A percentile compares a stretch with the other conserved stretches of the same genome.
Conservation (phyloP, 2,113 vertebrate species). For the Neogale vison region DNA sequence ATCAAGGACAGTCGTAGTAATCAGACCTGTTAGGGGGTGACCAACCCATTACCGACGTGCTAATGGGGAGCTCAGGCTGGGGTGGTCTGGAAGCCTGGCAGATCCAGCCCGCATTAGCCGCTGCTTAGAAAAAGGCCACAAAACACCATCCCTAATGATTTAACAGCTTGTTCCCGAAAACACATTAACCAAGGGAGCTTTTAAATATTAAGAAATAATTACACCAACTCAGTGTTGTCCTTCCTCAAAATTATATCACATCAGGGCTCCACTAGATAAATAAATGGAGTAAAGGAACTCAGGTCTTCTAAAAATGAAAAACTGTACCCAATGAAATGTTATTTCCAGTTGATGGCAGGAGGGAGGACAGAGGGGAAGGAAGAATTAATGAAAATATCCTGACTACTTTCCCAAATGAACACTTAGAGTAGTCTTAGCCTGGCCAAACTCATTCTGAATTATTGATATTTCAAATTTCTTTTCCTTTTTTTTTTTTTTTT, state of each 20-base stretch:
- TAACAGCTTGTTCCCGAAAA: conserved; percentile 76
- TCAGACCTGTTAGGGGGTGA: not conserved
- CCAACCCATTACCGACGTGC: not conserved
- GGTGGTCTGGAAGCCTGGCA: not conserved
- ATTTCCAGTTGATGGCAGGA: conserved; percentile 58
- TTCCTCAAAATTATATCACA: conserved; percentile 73
- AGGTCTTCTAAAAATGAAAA: conserved; percentile 72
- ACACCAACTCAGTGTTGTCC: conserved; percentile 55
- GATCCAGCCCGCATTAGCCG: conserved; percentile 49
- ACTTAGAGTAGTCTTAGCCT: not conserved
- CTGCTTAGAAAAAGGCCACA: conserved; percentile 58
- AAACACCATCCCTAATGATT: conserved; percentile 76
- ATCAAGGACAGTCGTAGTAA: not conserved
- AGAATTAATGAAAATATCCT: conserved; percentile 67
- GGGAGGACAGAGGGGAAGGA: conserved; percentile 33
- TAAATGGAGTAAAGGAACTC: conserved; percentile 62
- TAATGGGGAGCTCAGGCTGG: not conserved
- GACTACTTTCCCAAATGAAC: conserved; percentile 51
- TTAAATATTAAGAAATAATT: conserved; percentile 82
- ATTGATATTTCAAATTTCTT: conserved; percentile 36
- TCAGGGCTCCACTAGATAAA: conserved; percentile 63
- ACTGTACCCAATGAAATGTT: conserved; percentile 39
- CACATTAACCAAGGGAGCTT: conserved; percentile 77
- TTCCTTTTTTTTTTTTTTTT: not conserved
- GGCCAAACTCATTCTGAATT: conserved; percentile 48